These are phyloP conservation scores for Phalacrocorax brasilianus DNA, from an alignment of 2,113 vertebrate species.

Conservation along the genomic window DNA sequence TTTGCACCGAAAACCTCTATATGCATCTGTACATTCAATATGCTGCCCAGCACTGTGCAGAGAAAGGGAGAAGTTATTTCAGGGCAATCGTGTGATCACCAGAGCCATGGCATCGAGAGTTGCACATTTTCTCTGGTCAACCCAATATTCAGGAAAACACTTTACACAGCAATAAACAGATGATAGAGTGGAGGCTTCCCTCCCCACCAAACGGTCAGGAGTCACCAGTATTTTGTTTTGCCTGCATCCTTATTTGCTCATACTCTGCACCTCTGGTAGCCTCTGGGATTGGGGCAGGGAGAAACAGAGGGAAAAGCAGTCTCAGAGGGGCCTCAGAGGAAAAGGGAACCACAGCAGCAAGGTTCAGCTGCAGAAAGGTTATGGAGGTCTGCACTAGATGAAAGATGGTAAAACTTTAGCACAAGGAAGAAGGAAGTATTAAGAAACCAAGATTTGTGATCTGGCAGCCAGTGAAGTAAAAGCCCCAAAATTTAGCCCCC, in stretches of 20 bases:
- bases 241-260: neutral
- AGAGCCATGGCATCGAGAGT: neutral
- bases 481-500: neutral
- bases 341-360: neutral
- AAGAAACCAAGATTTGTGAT: neutral
- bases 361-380: neutral
- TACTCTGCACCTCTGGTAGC: neutral
- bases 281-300: neutral
- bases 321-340: fast-evolving
- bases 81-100: neutral
- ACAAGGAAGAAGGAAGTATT: neutral
- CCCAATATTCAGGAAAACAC: neutral
- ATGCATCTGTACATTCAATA: neutral
- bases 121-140: fast-evolving
- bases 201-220: neutral
- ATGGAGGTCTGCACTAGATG: neutral
- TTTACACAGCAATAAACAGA: neutral
- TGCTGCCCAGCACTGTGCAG: fast-evolving
- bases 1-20: neutral
- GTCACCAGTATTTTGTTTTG: neutral
- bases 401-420: neutral
- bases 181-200: neutral
- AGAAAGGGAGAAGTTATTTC: neutral
- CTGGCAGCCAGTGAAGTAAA: neutral
- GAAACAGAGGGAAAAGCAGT: neutral